Evolutionary conservation across 2,797 vertebrate genomes (phyloP).

Genomic region (Crax fasciolata): DNA sequence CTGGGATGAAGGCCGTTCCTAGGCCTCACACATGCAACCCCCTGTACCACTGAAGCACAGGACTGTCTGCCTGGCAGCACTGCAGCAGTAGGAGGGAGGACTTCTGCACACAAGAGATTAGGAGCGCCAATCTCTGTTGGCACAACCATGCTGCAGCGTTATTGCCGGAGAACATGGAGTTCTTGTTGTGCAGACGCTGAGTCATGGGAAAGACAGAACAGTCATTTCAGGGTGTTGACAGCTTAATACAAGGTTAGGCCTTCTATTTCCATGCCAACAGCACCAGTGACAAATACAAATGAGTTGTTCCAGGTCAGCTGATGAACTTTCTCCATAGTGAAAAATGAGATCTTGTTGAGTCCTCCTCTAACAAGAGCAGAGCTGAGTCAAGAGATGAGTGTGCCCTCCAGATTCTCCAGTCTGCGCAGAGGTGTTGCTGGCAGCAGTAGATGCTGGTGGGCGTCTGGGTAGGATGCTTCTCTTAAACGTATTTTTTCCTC

Average conservation of each 20-base stretch:
- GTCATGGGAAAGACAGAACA: conserved; percentile 30
- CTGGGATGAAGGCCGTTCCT: not conserved
- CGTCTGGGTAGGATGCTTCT: not conserved
- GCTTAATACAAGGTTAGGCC: conserved; percentile 27
- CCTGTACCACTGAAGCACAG: not conserved
- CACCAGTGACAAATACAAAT: not conserved
- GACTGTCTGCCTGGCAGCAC: fast-evolving
- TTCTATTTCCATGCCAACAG: conserved; percentile 38
- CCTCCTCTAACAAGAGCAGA: not conserved
- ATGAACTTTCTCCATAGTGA: not conserved
- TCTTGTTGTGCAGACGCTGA: conserved; percentile 23
- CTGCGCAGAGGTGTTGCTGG: not conserved
- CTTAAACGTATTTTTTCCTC: not conserved
- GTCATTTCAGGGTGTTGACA: conserved; percentile 45
- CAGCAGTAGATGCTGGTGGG: not conserved
- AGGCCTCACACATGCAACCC: not conserved
- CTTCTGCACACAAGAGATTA: not conserved
- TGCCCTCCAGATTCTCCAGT: not conserved
- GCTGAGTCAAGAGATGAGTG: not conserved
- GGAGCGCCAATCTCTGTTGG: not conserved
- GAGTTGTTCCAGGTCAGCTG: conserved; percentile 21
- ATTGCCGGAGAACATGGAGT: conserved; percentile 27
- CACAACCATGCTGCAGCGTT: not conserved
- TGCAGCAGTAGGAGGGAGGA: not conserved
- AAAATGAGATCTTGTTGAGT: not conserved